Percentiles rank a stretch among this genome's conserved stretches.
Evolutionary conservation across 2,797 vertebrate genomes (phyloP).

Genomic region (Pipistrellus pygmaeus): DNA sequence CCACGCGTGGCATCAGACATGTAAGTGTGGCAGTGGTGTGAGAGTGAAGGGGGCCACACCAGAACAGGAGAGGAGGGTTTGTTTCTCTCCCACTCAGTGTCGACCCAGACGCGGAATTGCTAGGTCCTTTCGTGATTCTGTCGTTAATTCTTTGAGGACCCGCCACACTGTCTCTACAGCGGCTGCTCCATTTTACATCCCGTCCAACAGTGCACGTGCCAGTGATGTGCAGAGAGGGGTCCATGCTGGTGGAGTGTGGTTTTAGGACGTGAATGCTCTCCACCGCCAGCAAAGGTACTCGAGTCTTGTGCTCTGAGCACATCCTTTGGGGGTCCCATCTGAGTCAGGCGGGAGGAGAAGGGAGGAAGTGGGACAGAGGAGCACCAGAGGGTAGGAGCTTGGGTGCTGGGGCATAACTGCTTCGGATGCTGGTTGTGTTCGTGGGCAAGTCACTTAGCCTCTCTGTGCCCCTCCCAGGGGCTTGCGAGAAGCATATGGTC

Average conservation of each 20-base stretch:
- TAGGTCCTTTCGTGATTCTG: neutral
- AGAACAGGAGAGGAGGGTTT: neutral
- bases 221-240: neutral
- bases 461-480: neutral
- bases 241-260: rapidly evolving
- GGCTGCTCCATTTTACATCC: neutral
- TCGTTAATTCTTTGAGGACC: neutral
- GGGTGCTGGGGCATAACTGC: neutral
- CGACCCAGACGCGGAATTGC: no score
- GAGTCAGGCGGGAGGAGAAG: neutral
- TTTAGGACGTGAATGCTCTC: neutral
- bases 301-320: neutral
- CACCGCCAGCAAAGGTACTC: neutral
- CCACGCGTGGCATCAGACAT: neutral
- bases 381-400: no score
- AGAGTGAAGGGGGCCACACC: no score
- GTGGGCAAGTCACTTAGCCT: neutral
- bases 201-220: rapidly evolving
- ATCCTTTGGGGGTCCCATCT: neutral
- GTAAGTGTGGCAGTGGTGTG: neutral
- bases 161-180: neutral
- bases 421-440: neutral
- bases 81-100: neutral
- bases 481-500: neutral
- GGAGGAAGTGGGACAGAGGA: neutral